Evolutionary conservation across 37 sponge, comb jelly and placozoan genomes (phyloP), one percentile per base, ranked within the genome.

Genomic region (Theonella swinhoei): DNA sequence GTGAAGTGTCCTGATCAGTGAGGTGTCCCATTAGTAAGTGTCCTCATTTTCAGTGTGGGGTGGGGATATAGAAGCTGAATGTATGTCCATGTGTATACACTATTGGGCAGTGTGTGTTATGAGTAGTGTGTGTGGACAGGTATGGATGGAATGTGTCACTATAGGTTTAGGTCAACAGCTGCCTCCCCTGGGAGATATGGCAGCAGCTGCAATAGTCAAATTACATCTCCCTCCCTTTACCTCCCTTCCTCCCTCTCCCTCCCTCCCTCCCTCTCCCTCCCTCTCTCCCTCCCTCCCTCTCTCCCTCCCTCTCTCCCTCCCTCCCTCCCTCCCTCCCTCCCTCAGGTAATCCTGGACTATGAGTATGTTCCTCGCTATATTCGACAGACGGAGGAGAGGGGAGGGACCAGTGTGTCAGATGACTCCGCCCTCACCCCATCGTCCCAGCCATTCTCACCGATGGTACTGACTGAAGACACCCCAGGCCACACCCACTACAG

Each of bases 281-380:
- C 72, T 0, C 39, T 1, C 40, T 20, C 0, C 39, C 72, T 71
- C 39, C 72, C 39, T 36, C 40, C 36, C 7, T 20, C 72, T 19
- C 72, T 28, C n/a, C n/a, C n/a, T n/a, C n/a, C n/a, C n/a, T n/a
- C n/a, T n/a, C 54, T 47, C 14, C 14, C 54, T 47, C 54, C 14
- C 54, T 47, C 54, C 14, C 14, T 14, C 54, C 14, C 54, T 14
- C 54, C 54, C 11, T 47, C 54, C 54, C 54, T 47, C 54, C 14
- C 54, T 17, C 43, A 80, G 80, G 80, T 80, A 41, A 37, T 66
- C 11, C 58, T 80, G 47, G 70, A 80, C 35, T 80, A 22, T 68
- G 70, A 43, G 26, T 36, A 64, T 32, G 22, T 34, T n/a, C 61
- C 82, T 37, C 72, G 35, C 1, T 42, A 80, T 40, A 1, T 30